These are phyloP conservation scores for Notolepis coatsorum DNA, from an alignment of 2,797 vertebrate species.

Conservation along the genomic window DNA sequence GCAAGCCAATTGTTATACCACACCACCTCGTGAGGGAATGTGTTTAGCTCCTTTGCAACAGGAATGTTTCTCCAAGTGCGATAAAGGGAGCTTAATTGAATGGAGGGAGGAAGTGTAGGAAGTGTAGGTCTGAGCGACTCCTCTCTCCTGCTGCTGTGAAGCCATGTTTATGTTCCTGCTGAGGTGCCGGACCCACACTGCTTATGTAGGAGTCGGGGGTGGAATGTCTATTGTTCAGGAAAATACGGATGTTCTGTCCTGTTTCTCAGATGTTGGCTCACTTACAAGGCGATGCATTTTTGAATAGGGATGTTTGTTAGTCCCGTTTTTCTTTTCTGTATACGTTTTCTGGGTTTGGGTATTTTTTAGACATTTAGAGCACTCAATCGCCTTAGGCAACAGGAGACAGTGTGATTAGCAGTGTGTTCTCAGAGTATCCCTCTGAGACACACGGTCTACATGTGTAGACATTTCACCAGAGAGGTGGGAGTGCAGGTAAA, in stretches of 20 bases:
- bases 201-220: slow-evolving; percentile 39
- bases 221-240: slow-evolving; percentile 5
- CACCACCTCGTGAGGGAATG: slow-evolving; percentile 41
- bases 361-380: too few relatives aligned
- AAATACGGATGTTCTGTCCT: slow-evolving; percentile 6
- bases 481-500: too few relatives aligned
- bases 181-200: slow-evolving; percentile 49
- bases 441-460: too few relatives aligned
- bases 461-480: too few relatives aligned
- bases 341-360: too few relatives aligned
- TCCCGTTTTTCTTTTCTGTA: too few relatives aligned
- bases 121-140: slow-evolving; percentile 71
- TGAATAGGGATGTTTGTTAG: slow-evolving; percentile 22
- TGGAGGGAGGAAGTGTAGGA: slow-evolving; percentile 79
- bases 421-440: too few relatives aligned
- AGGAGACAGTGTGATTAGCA: too few relatives aligned
- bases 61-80: slow-evolving; percentile 71
- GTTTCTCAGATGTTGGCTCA: slow-evolving; percentile 21
- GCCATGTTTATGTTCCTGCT: slow-evolving; percentile 72
- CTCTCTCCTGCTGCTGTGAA: slow-evolving; percentile 53
- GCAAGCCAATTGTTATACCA: slow-evolving; percentile 62
- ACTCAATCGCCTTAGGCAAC: too few relatives aligned
- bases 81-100: slow-evolving; percentile 81
- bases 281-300: slow-evolving; percentile 16
- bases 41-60: slow-evolving; percentile 64